These are phyloP conservation scores for Octodonta nipae DNA, from an alignment of 2,888 invertebrate species.

Conservation along the genomic window DNA sequence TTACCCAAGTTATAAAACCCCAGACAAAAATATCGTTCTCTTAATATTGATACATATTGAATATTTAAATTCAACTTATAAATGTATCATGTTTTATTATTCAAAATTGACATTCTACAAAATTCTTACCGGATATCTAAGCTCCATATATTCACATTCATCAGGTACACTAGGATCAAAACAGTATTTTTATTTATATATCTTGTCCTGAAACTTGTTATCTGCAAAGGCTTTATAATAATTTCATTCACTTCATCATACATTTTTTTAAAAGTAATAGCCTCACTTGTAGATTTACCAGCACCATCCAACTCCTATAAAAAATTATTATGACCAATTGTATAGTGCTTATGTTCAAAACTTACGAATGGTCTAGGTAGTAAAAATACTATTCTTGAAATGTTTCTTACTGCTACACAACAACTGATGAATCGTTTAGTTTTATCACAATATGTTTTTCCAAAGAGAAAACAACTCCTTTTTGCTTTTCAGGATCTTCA, in stretches of 20 bases:
- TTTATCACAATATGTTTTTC: constrained; percentile 58
- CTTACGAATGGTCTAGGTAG: constrained; percentile 76
- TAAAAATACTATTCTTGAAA: constrained; percentile 70
- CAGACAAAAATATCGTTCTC: not conserved
- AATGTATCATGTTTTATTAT: too few relatives aligned
- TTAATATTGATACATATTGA: too few relatives aligned
- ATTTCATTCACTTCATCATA: constrained; percentile 76
- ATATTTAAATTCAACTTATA: too few relatives aligned
- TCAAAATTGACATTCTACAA: too few relatives aligned
- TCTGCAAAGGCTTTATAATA: constrained; percentile 55
- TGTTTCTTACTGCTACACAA: constrained; percentile 73
- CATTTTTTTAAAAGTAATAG: constrained; percentile 65
- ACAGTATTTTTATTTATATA: constrained; percentile 74
- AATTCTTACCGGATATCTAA: constrained; percentile 69
- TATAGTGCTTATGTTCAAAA: not conserved
- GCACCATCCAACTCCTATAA: constrained; percentile 39
- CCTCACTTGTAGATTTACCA: constrained; percentile 43
- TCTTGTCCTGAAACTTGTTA: constrained; percentile 66
- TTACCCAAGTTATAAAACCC: not conserved
- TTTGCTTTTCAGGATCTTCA: constrained; percentile 70
- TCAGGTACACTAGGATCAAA: constrained; percentile 74
- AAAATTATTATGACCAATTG: constrained; percentile 5
- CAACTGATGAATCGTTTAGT: constrained; percentile 62
- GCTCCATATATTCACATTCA: constrained; percentile 81
- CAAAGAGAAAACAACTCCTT: constrained; percentile 88